These are phyloP conservation scores for Lasioglossum leucozonium DNA, from an alignment of 2,888 invertebrate species.

Conservation along the genomic window DNA sequence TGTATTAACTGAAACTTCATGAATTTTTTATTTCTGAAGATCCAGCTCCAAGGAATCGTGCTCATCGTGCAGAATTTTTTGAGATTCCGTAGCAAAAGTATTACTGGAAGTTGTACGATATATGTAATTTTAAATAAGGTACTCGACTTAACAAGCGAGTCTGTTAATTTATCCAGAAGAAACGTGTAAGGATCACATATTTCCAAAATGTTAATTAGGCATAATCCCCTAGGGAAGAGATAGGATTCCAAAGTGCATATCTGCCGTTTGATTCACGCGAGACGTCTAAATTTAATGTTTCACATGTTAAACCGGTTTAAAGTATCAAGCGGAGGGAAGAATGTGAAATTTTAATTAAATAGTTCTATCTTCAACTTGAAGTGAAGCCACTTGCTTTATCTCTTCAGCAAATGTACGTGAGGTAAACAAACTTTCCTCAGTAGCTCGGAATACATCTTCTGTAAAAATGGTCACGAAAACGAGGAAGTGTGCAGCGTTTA, in stretches of 20 bases:
- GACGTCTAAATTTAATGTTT: neutral
- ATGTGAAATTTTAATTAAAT: neutral
- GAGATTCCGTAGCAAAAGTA: too few relatives aligned
- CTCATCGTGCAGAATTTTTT: too few relatives aligned
- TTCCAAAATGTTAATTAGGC: neutral
- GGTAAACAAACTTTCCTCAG: neutral
- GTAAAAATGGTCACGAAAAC: neutral
- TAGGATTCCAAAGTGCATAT: neutral
- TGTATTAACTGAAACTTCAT: too few relatives aligned
- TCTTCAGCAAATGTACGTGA: neutral
- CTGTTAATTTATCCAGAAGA: neutral
- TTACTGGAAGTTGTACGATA: too few relatives aligned
- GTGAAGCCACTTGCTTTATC: neutral
- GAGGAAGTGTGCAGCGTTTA: neutral
- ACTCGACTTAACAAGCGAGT: neutral
- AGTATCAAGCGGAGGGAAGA: neutral
- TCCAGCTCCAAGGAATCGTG: too few relatives aligned
- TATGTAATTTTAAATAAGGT: too few relatives aligned
- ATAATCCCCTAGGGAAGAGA: neutral
- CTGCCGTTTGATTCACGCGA: neutral
- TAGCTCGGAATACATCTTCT: neutral
- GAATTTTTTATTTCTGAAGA: too few relatives aligned
- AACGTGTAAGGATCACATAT: neutral
- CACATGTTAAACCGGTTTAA: neutral
- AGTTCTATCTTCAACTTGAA: neutral